These are phyloP conservation scores for Cremastobaeus sp. DNA, from an alignment of 2,888 invertebrate species.

Conservation along the genomic window DNA sequence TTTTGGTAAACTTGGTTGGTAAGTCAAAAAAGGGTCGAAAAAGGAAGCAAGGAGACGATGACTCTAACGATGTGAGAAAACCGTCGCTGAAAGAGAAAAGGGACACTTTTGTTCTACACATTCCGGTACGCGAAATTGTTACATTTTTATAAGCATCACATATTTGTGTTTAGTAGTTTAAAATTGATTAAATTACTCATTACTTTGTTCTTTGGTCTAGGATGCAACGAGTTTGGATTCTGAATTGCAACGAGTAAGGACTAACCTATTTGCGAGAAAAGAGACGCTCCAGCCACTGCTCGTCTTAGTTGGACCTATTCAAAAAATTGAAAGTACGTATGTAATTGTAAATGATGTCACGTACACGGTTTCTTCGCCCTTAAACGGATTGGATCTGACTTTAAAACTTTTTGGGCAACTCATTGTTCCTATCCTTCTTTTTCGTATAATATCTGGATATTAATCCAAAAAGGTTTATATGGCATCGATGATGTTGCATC, in stretches of 20 bases:
- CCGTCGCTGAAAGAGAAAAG: conserved; percentile 2
- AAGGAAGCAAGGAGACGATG: conserved; percentile 6
- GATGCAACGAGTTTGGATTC: background rate
- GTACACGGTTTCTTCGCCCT: conserved; percentile 17
- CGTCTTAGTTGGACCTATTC: conserved; percentile 17
- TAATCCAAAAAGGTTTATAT: conserved; percentile 26
- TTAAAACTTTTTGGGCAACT: conserved; percentile 35
- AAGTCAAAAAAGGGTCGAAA: background rate
- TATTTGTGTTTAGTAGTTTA: background rate
- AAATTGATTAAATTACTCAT: background rate
- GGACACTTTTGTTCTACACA: conserved; percentile 8
- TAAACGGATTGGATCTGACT: conserved; percentile 30
- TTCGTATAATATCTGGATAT: conserved; percentile 14
- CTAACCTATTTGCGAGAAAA: conserved; percentile 11
- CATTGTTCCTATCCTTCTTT: conserved; percentile 31
- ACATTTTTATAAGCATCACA: background rate
- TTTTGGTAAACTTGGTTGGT: conserved; percentile 9
- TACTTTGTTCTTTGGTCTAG: background rate
- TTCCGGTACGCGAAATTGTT: conserved; percentile 3
- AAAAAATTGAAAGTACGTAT: conserved; percentile 6
- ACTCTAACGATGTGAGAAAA: background rate
- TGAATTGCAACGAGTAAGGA: background rate
- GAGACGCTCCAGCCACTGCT: conserved; percentile 35
- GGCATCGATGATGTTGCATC: background rate
- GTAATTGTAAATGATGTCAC: conserved; percentile 16